A percentile compares a stretch with the other conserved stretches of the same genome.
phyloP scores from a whole-genome alignment of 2,113 vertebrate genomes.

The Caloenas nicobarica region DNA sequence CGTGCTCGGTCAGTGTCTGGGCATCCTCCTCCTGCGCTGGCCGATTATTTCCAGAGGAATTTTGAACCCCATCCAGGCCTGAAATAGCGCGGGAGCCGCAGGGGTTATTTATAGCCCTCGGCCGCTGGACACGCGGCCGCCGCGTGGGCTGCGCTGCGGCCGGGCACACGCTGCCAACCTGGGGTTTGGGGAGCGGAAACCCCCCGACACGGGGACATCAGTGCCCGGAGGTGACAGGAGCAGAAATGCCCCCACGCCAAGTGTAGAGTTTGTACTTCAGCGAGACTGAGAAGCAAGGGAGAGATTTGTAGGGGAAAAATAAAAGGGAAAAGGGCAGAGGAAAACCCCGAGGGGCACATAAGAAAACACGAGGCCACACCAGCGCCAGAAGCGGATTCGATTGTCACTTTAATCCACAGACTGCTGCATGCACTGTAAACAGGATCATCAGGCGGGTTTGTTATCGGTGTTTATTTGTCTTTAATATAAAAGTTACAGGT shows the following conservation, averaged over 20 bases:
- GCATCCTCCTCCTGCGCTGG: not conserved
- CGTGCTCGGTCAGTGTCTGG: not conserved
- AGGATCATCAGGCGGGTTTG: constrained; percentile 12
- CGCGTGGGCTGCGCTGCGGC: not conserved
- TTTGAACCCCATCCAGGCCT: constrained; percentile 1
- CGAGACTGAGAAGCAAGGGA: not conserved
- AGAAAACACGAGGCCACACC: constrained; percentile 45
- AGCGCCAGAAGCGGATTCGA: not conserved
- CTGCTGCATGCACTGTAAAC: constrained; percentile 56
- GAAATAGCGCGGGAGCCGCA: not conserved
- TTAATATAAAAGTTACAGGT: constrained; percentile 76
- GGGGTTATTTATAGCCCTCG: not conserved
- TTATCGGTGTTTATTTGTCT: constrained; percentile 68
- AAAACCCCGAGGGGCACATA: not conserved
- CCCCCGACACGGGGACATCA: rapidly evolving
- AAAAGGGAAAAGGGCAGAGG: not conserved
- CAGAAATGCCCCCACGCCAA: not conserved
- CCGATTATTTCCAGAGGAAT: constrained; percentile 37
- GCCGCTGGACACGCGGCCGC: rapidly evolving
- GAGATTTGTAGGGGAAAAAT: not conserved
- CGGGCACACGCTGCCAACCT: rapidly evolving
- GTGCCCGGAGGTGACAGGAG: not conserved
- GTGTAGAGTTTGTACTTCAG: not conserved
- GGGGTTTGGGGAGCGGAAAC: not conserved
- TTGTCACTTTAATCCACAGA: constrained; percentile 66